Conservation (phyloP, 2,797 vertebrate species). For the Diplodus sargus region DNA sequence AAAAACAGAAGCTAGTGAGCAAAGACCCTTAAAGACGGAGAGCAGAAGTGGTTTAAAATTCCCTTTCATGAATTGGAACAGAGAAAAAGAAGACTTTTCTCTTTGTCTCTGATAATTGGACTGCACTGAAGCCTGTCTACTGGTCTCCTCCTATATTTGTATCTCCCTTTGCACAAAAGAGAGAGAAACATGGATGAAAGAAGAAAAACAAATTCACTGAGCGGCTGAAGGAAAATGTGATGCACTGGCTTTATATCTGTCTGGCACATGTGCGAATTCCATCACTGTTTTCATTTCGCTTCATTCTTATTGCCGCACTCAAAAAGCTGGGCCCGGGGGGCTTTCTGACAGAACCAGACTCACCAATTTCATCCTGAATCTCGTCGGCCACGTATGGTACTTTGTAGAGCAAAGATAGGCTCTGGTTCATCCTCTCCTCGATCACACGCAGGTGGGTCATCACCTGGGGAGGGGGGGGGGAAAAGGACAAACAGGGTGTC, state of each 20-base stretch:
- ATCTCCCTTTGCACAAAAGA: conserved; percentile 28
- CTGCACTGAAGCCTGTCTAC: neutral
- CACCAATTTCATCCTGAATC: conserved; percentile 95
- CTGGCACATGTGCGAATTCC: conserved; percentile 23
- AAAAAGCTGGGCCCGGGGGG: neutral
- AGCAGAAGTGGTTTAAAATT: conserved; percentile 4
- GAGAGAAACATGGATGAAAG: neutral
- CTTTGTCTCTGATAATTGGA: conserved; percentile 34
- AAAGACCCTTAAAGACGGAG: conserved; percentile 13
- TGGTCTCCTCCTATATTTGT: conserved; percentile 17
- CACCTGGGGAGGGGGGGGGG: conserved; percentile 82
- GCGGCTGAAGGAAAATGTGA: conserved; percentile 29
- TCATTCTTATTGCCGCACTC: conserved; percentile 24
- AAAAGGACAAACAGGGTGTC: conserved; percentile 21
- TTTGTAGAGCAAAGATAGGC: conserved; percentile 96
- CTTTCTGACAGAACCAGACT: conserved; percentile 49
- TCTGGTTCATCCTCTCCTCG: conserved; percentile 98
- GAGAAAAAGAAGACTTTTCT: conserved; percentile 11
- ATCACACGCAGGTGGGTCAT: conserved; percentile 98
- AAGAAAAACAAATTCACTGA: neutral
- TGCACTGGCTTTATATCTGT: conserved; percentile 28
- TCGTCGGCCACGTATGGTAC: conserved; percentile 96
- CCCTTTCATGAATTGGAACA: conserved; percentile 1
- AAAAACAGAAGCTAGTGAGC: conserved; percentile 15
- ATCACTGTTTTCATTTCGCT: conserved; percentile 52